phyloP scores from a whole-genome alignment of 2,888 invertebrate species.

The Hypomecis atomaria region DNA sequence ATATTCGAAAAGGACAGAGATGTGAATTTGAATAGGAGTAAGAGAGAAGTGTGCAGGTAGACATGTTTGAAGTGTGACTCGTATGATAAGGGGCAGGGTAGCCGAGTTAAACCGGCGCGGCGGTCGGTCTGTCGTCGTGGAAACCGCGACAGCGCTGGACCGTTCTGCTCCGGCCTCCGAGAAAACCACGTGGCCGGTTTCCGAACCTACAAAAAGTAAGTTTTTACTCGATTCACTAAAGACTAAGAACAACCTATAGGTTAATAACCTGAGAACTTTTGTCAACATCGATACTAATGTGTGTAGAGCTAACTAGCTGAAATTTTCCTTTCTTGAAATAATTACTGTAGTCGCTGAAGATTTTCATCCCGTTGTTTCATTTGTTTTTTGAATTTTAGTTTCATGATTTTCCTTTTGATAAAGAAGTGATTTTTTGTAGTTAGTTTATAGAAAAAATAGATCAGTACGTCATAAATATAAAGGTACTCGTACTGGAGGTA shows the following conservation, averaged over 20 bases:
- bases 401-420: neutral
- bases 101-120: constrained; percentile 36
- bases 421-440: neutral
- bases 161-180: constrained; percentile 50
- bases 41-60: constrained; percentile 48
- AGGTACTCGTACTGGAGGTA: too few relatives aligned
- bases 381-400: neutral
- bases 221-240: constrained; percentile 47
- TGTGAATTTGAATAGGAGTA: constrained; percentile 34
- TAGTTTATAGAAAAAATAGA: too few relatives aligned
- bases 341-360: neutral
- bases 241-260: constrained; percentile 13
- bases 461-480: too few relatives aligned
- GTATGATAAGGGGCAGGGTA: constrained; percentile 53
- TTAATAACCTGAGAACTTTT: constrained; percentile 26
- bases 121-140: constrained; percentile 71
- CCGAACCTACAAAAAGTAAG: constrained; percentile 69
- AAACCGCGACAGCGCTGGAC: constrained; percentile 71
- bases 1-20: constrained; percentile 45
- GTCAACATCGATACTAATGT: constrained; percentile 4
- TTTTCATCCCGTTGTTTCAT: neutral
- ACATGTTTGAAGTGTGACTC: constrained; percentile 47
- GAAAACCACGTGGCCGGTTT: constrained; percentile 75
- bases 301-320: neutral
- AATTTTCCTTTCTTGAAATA: neutral